A percentile compares a stretch with the other conserved stretches of the same genome.
Evolutionary conservation across 2,797 vertebrate genomes (phyloP).

Genomic region (Cossypha caffra): DNA sequence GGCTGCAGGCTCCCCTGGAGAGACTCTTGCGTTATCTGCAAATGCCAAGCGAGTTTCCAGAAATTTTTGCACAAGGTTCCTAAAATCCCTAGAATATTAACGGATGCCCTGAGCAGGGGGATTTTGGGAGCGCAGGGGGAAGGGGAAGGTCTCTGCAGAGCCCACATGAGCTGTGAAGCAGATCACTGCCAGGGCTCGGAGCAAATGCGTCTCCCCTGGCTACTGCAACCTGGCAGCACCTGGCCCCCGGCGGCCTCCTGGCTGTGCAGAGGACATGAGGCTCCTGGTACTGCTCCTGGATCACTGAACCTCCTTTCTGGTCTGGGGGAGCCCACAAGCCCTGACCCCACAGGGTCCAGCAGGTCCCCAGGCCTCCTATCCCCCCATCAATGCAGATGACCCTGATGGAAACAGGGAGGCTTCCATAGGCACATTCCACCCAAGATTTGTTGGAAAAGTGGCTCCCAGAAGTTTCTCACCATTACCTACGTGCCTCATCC

Average conservation of each 20-base stretch:
- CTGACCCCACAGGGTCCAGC: not conserved
- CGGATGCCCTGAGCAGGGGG: not conserved
- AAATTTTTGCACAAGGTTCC: not conserved
- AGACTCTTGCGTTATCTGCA: not conserved
- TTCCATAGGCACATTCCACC: rapidly evolving
- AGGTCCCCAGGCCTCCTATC: not conserved
- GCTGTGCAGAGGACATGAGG: rapidly evolving
- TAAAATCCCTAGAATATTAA: not conserved
- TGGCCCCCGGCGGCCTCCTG: not conserved
- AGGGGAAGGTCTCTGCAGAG: not conserved
- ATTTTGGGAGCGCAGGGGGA: not conserved
- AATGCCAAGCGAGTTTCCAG: not conserved
- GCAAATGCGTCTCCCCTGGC: not conserved
- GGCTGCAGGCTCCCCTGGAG: not conserved
- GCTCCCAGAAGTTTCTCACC: not conserved
- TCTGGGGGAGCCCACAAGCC: not conserved
- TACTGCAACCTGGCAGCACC: not conserved
- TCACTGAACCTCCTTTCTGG: not conserved
- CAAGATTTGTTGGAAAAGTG: not conserved
- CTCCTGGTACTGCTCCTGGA: not conserved
- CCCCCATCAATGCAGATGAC: not conserved
- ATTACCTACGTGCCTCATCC: rapidly evolving
- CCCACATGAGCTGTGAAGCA: not conserved
- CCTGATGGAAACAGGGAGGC: not conserved
- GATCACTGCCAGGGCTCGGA: not conserved